Evolutionary conservation across 2,888 invertebrate species (phyloP).

Genomic region (Coelopa pilipes): DNA sequence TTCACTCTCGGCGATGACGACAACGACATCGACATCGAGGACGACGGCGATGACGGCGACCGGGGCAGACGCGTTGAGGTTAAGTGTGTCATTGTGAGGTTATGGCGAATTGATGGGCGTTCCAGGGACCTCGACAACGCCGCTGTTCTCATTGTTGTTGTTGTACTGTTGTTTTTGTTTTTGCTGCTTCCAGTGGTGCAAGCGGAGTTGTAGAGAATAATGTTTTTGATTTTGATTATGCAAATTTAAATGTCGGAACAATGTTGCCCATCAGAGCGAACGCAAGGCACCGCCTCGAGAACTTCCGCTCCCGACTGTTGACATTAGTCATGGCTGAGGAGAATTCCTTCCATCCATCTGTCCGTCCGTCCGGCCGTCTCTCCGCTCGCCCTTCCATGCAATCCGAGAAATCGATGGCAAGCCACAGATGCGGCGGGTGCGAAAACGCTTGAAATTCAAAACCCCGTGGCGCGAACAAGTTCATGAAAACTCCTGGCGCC

Average conservation of each 20-base stretch:
- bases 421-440: too few species aligned
- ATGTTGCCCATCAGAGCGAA: conserved; percentile 55
- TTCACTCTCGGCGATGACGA: conserved; percentile 34
- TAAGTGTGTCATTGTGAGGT: conserved; percentile 43
- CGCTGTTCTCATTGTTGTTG: conserved; percentile 15
- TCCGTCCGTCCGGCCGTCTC: too few species aligned
- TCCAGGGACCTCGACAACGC: conserved; percentile 37
- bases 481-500: too few species aligned
- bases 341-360: too few species aligned
- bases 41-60: conserved; percentile 5
- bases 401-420: too few species aligned
- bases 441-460: too few species aligned
- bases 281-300: conserved; percentile 41
- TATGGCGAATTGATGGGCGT: conserved; percentile 47
- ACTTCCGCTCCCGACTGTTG: conserved; percentile 34
- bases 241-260: conserved; percentile 62
- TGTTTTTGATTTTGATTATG: conserved; percentile 63
- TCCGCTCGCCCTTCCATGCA: too few species aligned
- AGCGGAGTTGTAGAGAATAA: conserved; percentile 47
- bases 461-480: too few species aligned
- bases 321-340: too few species aligned
- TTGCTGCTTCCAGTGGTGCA: conserved; percentile 10
- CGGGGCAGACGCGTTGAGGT: conserved; percentile 31
- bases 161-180: conserved; percentile 3
- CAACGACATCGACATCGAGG: neutral